Base-by-base conservation (phyloP, 2,888 invertebrate species). In the Minunthozetes semirufus region DNA sequence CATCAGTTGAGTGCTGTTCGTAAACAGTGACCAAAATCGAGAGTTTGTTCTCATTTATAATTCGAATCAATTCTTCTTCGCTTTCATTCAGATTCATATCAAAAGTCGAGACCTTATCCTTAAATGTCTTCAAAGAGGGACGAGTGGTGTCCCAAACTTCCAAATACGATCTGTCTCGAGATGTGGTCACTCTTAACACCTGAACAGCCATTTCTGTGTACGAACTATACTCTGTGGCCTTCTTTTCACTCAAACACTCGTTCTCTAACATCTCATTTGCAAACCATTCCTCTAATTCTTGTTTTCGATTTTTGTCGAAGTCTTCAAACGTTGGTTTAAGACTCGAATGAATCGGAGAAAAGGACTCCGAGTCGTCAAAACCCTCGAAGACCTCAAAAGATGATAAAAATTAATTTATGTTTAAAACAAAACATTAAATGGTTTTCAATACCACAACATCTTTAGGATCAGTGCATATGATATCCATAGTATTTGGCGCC, bases 251-350 rank as follows among this genome's bases (percentile, higher is more conserved):
- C 27, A 70, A 38, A 48, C 46, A 19, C 13, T 48, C 27, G 15
- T 38, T 13, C 11, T 42, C 2, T 6, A 70, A 25, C 22, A 70
- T 13, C n/a, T 70, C 48, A 17, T 70, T 48, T 15, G 46, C 2
- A 70, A 70, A 70, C 70, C 70, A 70, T 48, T 70, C 70, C 4
- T 70, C 70, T 9, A 70, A 9, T 70, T 70, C 48, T 25, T 25
- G 33, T 25, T 70, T 70, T 38, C 70, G 17, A 19, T 70, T 9
- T 48, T 15, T 25, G 38, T 70, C 70, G 22, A 48, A 70, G 3
- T 70, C 48, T 25, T 70, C 70, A 48, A 70, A 70, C 6, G 70
- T 70, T n/a, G 70, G 70, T 2, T 46, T 48, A 46, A 70, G 11
- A 70, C 70, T 70, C 8, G 70, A 46, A 19, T 70, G 19, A 38